phyloP scores from a whole-genome alignment of 2,888 invertebrate genomes.

The Epinotia bilunana region DNA sequence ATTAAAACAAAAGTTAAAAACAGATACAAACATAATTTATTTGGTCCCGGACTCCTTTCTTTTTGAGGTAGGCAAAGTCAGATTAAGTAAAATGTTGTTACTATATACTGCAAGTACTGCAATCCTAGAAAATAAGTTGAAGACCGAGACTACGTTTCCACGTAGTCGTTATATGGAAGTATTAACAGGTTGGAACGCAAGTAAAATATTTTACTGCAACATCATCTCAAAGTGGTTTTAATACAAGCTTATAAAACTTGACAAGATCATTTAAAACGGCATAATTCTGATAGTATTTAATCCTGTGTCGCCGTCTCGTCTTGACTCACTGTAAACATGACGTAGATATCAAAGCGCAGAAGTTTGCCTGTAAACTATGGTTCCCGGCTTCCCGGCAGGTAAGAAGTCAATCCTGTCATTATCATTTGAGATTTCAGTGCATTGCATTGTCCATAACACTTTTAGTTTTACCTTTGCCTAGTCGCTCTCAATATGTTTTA shows the following conservation, averaged over 20 bases:
- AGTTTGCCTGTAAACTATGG: not conserved
- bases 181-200: not conserved
- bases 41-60: no score
- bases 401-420: not conserved
- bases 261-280: constrained; percentile 6
- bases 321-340: constrained; percentile 8
- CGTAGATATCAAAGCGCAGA: not conserved
- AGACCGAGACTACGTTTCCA: no score
- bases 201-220: not conserved
- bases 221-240: not conserved
- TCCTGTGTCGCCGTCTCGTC: not conserved
- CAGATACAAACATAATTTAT: no score
- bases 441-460: not conserved
- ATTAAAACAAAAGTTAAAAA: no score
- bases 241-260: not conserved
- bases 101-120: no score
- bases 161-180: not conserved
- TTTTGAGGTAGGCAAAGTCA: no score
- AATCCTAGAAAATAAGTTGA: no score
- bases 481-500: no score
- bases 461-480: not conserved
- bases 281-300: constrained; percentile 4
- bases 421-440: not conserved
- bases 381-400: not conserved
- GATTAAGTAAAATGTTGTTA: no score